These are phyloP conservation scores for Lasioglossum morio DNA, from an alignment of 2,888 invertebrate genomes.

Conservation along the genomic window DNA sequence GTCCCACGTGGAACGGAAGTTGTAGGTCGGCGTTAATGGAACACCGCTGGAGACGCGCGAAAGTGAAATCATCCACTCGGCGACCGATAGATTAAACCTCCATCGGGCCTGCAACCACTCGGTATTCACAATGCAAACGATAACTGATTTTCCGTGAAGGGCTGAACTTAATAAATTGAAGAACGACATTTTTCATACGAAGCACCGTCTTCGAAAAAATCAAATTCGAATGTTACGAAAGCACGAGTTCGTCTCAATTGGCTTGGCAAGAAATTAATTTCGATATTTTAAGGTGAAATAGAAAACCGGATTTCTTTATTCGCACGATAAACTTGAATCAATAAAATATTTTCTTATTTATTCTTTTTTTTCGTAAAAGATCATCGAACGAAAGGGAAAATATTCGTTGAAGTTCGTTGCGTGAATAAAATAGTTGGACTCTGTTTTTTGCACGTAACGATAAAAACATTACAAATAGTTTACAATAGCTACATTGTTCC, in stretches of 20 bases:
- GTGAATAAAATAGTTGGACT: too few species aligned
- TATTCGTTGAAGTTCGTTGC: too few species aligned
- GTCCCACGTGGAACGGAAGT: conserved; percentile 13
- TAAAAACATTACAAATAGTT: not conserved
- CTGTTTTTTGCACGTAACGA: not conserved
- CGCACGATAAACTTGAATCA: too few species aligned
- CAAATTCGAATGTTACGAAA: not conserved
- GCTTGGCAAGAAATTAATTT: too few species aligned
- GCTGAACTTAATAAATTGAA: not conserved
- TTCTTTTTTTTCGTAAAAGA: too few species aligned
- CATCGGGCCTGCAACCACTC: not conserved
- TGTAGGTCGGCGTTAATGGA: conserved; percentile 2
- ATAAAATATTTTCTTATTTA: too few species aligned
- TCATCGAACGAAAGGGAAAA: too few species aligned
- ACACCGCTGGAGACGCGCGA: not conserved
- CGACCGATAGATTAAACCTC: not conserved
- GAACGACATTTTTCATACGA: not conserved
- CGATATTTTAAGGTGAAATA: too few species aligned
- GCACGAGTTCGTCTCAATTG: not conserved
- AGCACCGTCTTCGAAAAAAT: not conserved
- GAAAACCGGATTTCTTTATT: too few species aligned
- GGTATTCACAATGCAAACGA: not conserved
- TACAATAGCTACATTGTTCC: not conserved
- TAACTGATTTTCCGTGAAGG: not conserved
- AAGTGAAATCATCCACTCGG: not conserved